Percentiles rank a stretch among this genome's conserved stretches.
phyloP scores from a whole-genome alignment of 2,888 invertebrate genomes.

The Melipona bicolor region DNA sequence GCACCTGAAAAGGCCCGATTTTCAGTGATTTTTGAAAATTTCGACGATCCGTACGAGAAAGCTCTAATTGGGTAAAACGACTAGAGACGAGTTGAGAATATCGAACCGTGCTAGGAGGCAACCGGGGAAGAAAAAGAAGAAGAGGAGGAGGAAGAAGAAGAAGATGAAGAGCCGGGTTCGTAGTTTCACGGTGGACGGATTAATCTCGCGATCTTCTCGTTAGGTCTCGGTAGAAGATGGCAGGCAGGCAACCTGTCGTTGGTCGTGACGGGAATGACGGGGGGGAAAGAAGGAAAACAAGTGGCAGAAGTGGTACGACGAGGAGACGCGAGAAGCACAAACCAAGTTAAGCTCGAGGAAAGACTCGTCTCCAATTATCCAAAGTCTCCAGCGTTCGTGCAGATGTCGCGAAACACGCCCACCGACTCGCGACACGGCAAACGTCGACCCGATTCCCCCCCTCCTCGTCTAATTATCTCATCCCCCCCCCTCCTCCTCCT shows the following conservation, averaged over 20 bases:
- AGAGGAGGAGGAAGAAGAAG: neutral
- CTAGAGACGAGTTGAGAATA: neutral
- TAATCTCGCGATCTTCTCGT: constrained; percentile 63
- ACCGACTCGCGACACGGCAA: neutral
- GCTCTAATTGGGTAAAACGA: neutral
- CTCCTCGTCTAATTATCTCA: neutral
- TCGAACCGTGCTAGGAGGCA: neutral
- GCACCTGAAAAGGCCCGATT: no score
- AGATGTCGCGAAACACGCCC: neutral
- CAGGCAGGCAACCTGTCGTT: neutral
- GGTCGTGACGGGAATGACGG: neutral
- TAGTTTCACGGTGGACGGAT: constrained; percentile 51
- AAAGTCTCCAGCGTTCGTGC: constrained; percentile 14
- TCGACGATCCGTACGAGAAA: neutral
- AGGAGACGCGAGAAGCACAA: constrained; percentile 21
- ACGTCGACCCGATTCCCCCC: constrained; percentile 2
- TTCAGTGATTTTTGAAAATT: no score
- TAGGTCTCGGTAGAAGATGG: constrained; percentile 24
- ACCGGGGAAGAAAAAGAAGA: neutral
- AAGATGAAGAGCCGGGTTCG: constrained; percentile 20
- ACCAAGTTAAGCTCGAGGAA: constrained; percentile 65
- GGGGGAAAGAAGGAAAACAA: constrained; percentile 1
- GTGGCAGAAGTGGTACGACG: constrained; percentile 21
- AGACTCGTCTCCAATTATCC: constrained; percentile 66
- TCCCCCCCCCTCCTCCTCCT: neutral